phyloP scores from a whole-genome alignment of 2,113 vertebrate species.

The Megaceryle maxima region DNA sequence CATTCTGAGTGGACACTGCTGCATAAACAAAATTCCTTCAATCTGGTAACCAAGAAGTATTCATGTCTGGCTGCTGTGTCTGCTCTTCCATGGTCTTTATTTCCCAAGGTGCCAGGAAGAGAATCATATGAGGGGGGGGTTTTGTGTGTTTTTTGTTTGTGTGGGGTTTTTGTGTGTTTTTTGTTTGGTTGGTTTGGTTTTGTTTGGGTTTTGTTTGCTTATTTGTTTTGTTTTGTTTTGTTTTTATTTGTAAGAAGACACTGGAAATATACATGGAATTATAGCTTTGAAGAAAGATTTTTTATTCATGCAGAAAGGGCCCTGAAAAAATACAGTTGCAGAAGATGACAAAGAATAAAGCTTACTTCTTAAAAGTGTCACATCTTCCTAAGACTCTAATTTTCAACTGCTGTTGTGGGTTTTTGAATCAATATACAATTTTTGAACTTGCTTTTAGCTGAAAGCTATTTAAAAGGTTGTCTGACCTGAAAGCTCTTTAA shows the following conservation, averaged over 20 bases:
- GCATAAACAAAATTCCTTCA: not conserved
- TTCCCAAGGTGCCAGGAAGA: not conserved
- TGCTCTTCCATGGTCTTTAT: not conserved
- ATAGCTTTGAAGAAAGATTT: constrained; percentile 42
- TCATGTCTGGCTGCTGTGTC: not conserved
- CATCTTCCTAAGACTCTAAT: not conserved
- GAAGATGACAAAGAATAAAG: constrained; percentile 50
- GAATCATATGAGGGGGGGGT: not conserved
- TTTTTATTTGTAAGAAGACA: constrained; percentile 31
- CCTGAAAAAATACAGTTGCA: constrained; percentile 18
- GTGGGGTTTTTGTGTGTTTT: not conserved
- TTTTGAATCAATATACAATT: constrained; percentile 45
- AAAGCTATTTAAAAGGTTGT: not conserved
- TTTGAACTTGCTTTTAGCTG: constrained; percentile 25
- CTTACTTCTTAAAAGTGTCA: constrained; percentile 42
- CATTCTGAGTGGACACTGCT: not conserved
- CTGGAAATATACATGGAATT: constrained; percentile 14
- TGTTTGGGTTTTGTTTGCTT: not conserved
- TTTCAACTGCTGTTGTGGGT: not conserved
- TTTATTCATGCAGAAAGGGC: constrained; percentile 51
- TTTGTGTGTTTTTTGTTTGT: not conserved
- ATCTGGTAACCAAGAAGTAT: not conserved
- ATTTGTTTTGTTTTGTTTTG: not conserved
- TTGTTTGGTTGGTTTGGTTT: not conserved
- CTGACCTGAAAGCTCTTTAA: no score